phyloP scores from a whole-genome alignment of 2,113 vertebrate genomes.

The Platanista minor region DNA sequence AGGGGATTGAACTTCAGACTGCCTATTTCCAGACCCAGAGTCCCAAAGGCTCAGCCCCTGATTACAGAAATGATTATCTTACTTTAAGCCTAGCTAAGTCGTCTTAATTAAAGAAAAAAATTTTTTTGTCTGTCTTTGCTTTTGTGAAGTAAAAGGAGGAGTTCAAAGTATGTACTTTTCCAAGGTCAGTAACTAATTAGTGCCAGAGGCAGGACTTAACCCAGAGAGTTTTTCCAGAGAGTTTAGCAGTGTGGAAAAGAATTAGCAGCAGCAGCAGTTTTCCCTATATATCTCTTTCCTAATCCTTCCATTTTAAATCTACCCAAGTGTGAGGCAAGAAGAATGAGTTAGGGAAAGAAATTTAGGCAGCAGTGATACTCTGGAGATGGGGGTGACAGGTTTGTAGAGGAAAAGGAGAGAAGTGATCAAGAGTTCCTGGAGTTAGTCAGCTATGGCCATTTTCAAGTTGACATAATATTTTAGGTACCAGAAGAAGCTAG shows the following conservation, averaged over 20 bases:
- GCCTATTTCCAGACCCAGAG: background rate
- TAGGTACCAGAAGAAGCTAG: background rate
- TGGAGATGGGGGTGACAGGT: background rate
- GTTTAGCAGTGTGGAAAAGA: background rate
- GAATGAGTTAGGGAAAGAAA: background rate
- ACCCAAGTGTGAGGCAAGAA: background rate
- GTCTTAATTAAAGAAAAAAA: background rate
- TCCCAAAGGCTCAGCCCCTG: background rate
- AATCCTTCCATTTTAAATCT: background rate
- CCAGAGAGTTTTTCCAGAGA: background rate
- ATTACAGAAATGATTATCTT: background rate
- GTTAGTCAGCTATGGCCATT: background rate
- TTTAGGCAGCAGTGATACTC: background rate
- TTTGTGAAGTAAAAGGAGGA: background rate
- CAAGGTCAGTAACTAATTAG: background rate
- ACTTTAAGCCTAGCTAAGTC: background rate
- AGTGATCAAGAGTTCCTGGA: background rate
- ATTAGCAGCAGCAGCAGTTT: background rate
- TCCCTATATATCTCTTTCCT: background rate
- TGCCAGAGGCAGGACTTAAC: background rate
- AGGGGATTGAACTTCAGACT: background rate
- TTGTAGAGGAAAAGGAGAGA: background rate
- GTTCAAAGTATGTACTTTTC: background rate
- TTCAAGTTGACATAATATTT: background rate
- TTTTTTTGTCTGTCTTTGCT: background rate